A percentile compares a stretch with the other conserved stretches of the same genome.
phyloP scores from a whole-genome alignment of 2,113 vertebrate species.

The Pangasianodon gigas region DNA sequence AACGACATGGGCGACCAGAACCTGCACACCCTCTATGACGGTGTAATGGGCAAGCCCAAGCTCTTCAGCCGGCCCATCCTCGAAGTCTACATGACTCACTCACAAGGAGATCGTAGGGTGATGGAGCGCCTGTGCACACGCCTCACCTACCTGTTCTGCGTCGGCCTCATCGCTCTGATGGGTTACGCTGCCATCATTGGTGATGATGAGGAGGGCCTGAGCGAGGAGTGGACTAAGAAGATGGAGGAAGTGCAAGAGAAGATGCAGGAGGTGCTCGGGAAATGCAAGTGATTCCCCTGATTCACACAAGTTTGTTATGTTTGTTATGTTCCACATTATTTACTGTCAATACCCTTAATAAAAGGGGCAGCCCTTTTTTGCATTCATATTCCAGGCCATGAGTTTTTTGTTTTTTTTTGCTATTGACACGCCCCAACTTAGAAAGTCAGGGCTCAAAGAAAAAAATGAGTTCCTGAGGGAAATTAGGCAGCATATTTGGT shows the following conservation, averaged over 20 bases:
- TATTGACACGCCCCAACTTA: not conserved
- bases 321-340: not conserved
- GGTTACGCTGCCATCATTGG: constrained; percentile 72
- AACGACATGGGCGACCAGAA: constrained; percentile 75
- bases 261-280: constrained; percentile 72
- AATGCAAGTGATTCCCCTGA: constrained; percentile 64
- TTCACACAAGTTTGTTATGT: not conserved
- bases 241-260: constrained; percentile 72
- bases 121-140: constrained; percentile 77
- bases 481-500: not conserved
- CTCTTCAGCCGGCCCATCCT: constrained; percentile 77
- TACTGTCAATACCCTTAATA: not conserved
- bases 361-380: not conserved
- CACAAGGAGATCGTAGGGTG: constrained; percentile 61
- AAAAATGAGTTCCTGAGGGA: not conserved
- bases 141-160: constrained; percentile 79
- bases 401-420: not conserved
- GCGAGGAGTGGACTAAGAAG: constrained; percentile 74
- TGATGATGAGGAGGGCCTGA: constrained; percentile 73
- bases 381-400: not conserved
- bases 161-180: constrained; percentile 78
- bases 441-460: not conserved
- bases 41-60: constrained; percentile 74
- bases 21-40: constrained; percentile 78
- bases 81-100: constrained; percentile 75